Conservation (phyloP, 2,113 vertebrate species). For the Guaruba guarouba region DNA sequence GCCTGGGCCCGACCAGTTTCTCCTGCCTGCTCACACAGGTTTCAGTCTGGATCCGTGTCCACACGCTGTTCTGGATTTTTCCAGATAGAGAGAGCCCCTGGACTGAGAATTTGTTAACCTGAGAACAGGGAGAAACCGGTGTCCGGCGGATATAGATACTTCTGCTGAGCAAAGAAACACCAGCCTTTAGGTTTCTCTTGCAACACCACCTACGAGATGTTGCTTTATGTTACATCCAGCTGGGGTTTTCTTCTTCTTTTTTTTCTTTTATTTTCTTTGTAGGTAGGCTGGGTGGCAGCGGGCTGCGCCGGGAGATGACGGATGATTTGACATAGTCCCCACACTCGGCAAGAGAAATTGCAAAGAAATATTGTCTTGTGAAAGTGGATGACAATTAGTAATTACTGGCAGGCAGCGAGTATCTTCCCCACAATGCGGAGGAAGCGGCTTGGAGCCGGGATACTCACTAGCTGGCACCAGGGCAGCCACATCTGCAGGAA, state of each 20-base stretch:
- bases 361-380: slow-evolving; percentile 66
- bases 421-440: slow-evolving; percentile 39
- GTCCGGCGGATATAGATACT: not conserved
- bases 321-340: slow-evolving; percentile 53
- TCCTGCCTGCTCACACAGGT: not conserved
- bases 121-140: not conserved
- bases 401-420: slow-evolving; percentile 67
- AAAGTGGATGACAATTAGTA: slow-evolving; percentile 71
- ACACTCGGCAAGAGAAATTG: slow-evolving; percentile 50
- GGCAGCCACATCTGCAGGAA: slow-evolving; percentile 3
- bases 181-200: not conserved
- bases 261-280: not conserved
- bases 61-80: fast-evolving
- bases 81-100: not conserved
- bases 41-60: not conserved
- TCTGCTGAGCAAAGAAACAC: not conserved
- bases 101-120: not conserved
- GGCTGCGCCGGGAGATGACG: slow-evolving; percentile 30
- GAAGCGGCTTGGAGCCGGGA: not conserved
- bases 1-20: not conserved
- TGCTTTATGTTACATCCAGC: slow-evolving; percentile 52
- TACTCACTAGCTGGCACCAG: not conserved
- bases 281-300: not conserved
- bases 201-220: slow-evolving; percentile 30
- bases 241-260: not conserved